phyloP scores from a whole-genome alignment of 2,797 vertebrate genomes.

The Glyptemys insculpta region DNA sequence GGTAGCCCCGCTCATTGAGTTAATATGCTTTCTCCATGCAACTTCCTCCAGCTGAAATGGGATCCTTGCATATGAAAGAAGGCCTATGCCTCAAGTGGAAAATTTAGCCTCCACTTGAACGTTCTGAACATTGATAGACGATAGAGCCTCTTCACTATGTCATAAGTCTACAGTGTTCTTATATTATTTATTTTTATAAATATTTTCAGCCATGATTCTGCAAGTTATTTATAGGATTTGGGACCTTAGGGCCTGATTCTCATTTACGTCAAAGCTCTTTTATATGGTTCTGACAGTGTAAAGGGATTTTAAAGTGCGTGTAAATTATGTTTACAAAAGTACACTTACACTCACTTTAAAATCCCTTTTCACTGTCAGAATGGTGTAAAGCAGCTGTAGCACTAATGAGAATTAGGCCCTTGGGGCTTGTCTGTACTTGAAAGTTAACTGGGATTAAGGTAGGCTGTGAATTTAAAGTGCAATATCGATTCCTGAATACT shows the following conservation, averaged over 20 bases:
- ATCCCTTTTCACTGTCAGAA: background rate
- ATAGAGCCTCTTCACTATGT: background rate
- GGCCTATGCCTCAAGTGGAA: background rate
- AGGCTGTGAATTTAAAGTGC: background rate
- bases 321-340: background rate
- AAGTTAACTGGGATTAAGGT: background rate
- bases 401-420: background rate
- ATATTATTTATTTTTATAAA: background rate
- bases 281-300: background rate
- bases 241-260: background rate
- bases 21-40: background rate
- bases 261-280: background rate
- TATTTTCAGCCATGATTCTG: background rate
- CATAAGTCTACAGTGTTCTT: background rate
- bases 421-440: background rate
- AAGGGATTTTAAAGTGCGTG: background rate
- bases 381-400: background rate
- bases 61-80: background rate
- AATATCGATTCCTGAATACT: background rate
- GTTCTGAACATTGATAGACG: background rate
- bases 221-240: background rate
- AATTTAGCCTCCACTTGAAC: background rate
- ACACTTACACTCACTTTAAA: background rate
- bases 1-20: fast-evolving
- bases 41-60: background rate